Evolutionary conservation across 2,113 vertebrate genomes (phyloP), one percentile per base, ranked within the genome.

Genomic region (Hystrix cristata): DNA sequence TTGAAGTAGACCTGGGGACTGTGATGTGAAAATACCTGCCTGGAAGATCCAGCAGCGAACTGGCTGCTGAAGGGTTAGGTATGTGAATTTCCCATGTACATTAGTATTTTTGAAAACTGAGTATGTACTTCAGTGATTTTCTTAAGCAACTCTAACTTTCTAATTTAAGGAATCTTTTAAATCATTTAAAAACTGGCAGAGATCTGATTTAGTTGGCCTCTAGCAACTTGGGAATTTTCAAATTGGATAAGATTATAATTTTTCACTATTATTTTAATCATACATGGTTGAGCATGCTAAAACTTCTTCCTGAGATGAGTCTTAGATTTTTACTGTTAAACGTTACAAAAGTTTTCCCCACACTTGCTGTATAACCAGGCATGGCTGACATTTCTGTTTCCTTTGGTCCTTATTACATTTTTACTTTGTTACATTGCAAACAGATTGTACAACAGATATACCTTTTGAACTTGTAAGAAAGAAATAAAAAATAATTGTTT

Each of bases 371-470:
- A 43, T 92, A 97, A 92, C 90, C 94, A 95, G 87, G 92, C 19
- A 38, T 64, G 46, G 19, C 31, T 87, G 12, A 74, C 23, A 23
- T 92, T 95, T 53, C 97, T 60, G 48, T 85, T 90, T n/a, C 12
- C 11, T 82, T 64, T 80, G 34, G 76, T 89, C 21, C 25, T 64
- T 34, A n/a, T 57, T 94, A 55, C 31, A 67, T 72, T 53, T 96
- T 4, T 3, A 3, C 64, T 97, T 92, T 96, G 60, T 85, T 96
- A 8, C 29, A 87, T 87, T 96, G 78, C 95, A 95, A 48, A 81
- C 57, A 92, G 13, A 57, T 93, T 57, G 48, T 93, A 76, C 95
- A 98, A 98, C 98, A 98, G 98, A 98, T 81, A 12, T 85, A 23
- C 9, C 5, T 97, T 97, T 95, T 43, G 3, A 74, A 83, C 15